These are phyloP conservation scores for Odontomachus brunneus DNA, from an alignment of 1,140 invertebrate species.

Conservation along the genomic window DNA sequence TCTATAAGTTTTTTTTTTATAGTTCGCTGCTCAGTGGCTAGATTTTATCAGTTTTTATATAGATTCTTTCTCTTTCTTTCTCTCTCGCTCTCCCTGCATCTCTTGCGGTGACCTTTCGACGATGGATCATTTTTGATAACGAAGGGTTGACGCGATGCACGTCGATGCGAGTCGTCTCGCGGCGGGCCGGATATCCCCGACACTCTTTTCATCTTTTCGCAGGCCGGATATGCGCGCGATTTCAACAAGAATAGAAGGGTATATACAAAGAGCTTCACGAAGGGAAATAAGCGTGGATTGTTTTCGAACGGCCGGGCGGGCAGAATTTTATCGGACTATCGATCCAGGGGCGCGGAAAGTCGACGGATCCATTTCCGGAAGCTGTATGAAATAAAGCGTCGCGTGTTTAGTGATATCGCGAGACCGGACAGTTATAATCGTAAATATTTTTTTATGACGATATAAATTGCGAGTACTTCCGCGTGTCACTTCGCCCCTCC, in stretches of 20 bases:
- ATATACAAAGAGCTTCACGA: neutral
- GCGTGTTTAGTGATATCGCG: constrained; percentile 51
- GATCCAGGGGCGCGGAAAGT: constrained; percentile 41
- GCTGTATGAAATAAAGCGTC: constrained; percentile 59
- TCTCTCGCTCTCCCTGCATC: too few relatives aligned
- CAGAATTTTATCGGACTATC: constrained; percentile 54
- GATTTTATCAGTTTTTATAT: neutral
- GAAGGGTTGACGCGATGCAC: neutral
- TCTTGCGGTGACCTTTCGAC: neutral
- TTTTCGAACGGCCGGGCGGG: constrained; percentile 23
- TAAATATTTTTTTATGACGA: constrained; percentile 57
- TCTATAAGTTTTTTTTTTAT: too few relatives aligned
- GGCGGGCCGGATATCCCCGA: constrained; percentile 20
- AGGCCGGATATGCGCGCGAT: constrained; percentile 30
- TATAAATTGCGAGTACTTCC: constrained; percentile 41
- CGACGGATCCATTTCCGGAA: constrained; percentile 58
- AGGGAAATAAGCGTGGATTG: constrained; percentile 56
- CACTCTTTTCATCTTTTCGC: constrained; percentile 16
- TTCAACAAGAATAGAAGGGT: neutral
- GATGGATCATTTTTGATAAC: constrained; percentile 13
- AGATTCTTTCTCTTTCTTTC: neutral
- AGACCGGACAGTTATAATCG: constrained; percentile 42
- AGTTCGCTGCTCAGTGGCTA: too few relatives aligned
- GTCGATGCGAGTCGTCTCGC: neutral
- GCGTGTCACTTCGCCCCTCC: neutral